These are phyloP conservation scores for Tachypleus tridentatus DNA, from an alignment of 1,140 invertebrate species.

Conservation along the genomic window DNA sequence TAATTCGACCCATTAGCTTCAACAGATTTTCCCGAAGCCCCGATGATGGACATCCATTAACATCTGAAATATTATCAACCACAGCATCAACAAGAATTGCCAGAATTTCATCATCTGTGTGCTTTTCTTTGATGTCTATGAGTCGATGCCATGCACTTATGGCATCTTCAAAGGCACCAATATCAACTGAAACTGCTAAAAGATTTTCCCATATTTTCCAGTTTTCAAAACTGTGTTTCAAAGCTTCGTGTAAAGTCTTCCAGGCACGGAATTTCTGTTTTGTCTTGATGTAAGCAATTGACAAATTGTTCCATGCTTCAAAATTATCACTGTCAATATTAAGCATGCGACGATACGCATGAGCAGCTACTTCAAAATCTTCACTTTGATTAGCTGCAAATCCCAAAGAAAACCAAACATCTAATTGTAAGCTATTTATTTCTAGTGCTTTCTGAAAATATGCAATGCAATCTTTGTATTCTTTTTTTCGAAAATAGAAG, in stretches of 20 bases:
- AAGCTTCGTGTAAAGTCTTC: conserved; percentile 67
- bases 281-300: conserved; percentile 77
- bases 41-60: conserved; percentile 39
- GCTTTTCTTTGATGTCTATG: conserved; percentile 67
- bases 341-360: conserved; percentile 73
- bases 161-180: conserved; percentile 45
- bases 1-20: conserved; percentile 69
- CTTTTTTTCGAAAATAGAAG: conserved; percentile 57
- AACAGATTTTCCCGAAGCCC: conserved; percentile 45
- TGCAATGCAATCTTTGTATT: conserved; percentile 57
- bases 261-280: conserved; percentile 75
- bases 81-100: conserved; percentile 59
- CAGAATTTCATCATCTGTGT: conserved; percentile 64
- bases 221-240: conserved; percentile 86
- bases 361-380: conserved; percentile 68
- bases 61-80: conserved; percentile 46
- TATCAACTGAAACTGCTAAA: conserved; percentile 62
- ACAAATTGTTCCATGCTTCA: conserved; percentile 96
- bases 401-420: conserved; percentile 72
- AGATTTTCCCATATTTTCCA: conserved; percentile 98
- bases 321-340: conserved; percentile 74
- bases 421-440: conserved; percentile 65
- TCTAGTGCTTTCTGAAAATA: conserved; percentile 67
- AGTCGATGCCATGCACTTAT: conserved; percentile 68
- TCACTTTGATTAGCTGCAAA: conserved; percentile 66